Conservation (phyloP, 1,140 invertebrate genomes). For the Anastrepha obliqua region DNA sequence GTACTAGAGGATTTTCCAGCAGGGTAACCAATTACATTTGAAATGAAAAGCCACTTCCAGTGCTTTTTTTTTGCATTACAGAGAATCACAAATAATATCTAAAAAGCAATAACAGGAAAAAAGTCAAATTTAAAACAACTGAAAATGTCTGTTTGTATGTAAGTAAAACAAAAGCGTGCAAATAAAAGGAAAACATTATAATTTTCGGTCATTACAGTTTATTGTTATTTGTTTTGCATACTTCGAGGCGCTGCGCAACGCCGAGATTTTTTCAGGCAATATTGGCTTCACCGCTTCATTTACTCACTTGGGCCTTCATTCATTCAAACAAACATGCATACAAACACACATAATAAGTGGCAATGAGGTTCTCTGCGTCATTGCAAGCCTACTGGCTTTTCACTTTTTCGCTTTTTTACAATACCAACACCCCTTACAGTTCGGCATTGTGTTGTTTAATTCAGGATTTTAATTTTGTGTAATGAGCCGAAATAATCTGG, state of each 20-base stretch:
- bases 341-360: not conserved
- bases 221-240: slow-evolving; percentile 51
- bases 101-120: not conserved
- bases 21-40: not conserved
- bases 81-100: not conserved
- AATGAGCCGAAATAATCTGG: slow-evolving; percentile 15
- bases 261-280: slow-evolving; percentile 8
- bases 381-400: not conserved
- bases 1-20: too few species aligned
- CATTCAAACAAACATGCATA: not conserved
- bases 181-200: slow-evolving; percentile 6
- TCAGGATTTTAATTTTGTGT: slow-evolving; percentile 22
- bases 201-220: slow-evolving; percentile 39
- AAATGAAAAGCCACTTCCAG: not conserved
- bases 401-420: not conserved
- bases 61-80: not conserved
- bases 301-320: not conserved
- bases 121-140: slow-evolving; percentile 2
- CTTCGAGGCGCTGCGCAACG: not conserved
- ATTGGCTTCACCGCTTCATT: slow-evolving; percentile 21
- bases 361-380: not conserved
- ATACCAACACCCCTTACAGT: not conserved
- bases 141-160: not conserved
- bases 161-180: not conserved
- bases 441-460: not conserved